Evolutionary conservation across 2,113 vertebrate genomes (phyloP).

Genomic region (Mixornis gularis): DNA sequence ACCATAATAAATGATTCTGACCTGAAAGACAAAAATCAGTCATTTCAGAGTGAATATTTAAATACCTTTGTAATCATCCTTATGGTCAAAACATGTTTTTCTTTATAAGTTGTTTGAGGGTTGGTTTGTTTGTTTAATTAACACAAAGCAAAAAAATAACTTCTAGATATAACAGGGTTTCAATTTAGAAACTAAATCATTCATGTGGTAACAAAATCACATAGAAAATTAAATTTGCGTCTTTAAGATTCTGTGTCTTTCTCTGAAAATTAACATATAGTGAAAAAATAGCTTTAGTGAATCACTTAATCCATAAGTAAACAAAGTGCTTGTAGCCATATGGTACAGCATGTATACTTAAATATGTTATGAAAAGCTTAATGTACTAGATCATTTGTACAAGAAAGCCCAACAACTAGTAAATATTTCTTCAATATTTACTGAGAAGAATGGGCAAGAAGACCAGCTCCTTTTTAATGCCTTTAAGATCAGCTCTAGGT

Average conservation of each 20-base stretch:
- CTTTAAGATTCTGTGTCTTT: background rate
- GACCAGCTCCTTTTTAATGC: no score
- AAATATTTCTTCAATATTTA: background rate
- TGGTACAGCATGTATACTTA: background rate
- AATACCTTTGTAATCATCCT: background rate
- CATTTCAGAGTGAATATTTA: background rate
- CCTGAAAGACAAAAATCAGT: background rate
- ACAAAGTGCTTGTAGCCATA: background rate
- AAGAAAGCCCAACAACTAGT: background rate
- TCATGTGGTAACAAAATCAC: background rate
- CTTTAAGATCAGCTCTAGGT: no score
- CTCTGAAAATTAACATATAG: background rate
- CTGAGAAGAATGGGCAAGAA: no score
- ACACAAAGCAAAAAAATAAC: background rate
- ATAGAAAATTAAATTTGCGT: background rate
- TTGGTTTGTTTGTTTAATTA: background rate
- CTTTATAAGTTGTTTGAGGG: background rate
- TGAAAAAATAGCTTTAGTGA: constrained; percentile 3
- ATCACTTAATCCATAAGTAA: background rate
- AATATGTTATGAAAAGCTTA: background rate
- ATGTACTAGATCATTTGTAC: background rate
- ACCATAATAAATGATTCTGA: background rate
- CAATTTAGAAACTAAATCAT: background rate
- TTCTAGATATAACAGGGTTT: background rate
- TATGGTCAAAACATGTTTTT: background rate